A percentile compares a stretch with the other conserved stretches of the same genome.
Evolutionary conservation across 2,113 vertebrate genomes (phyloP).

Genomic region (Tenebrosternarchus preto): DNA sequence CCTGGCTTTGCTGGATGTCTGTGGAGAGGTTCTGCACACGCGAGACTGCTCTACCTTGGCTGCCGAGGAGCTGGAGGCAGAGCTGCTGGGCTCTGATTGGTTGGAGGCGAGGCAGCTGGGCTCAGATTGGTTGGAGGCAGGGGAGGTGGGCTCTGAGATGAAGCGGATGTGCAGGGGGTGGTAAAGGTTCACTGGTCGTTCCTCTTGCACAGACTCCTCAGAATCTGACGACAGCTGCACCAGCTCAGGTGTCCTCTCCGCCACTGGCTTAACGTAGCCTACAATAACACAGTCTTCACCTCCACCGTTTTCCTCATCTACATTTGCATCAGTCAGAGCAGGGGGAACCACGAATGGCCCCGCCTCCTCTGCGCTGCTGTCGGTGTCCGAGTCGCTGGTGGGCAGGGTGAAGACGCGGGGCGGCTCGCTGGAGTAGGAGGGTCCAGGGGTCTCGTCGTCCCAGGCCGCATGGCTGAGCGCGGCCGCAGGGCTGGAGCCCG

Average conservation of each 20-base stretch:
- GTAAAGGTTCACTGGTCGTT: slow-evolving; percentile 65
- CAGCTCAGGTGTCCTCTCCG: slow-evolving; percentile 91
- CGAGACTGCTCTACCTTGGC: not conserved
- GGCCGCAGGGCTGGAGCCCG: slow-evolving; percentile 65
- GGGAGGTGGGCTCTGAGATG: slow-evolving; percentile 66
- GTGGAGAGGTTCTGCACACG: slow-evolving; percentile 29
- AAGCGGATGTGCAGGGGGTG: slow-evolving; percentile 75
- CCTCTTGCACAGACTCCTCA: slow-evolving; percentile 76
- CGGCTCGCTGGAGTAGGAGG: slow-evolving; percentile 83
- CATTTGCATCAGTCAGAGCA: slow-evolving; percentile 34
- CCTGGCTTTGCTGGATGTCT: not conserved
- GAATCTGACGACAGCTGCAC: slow-evolving; percentile 91
- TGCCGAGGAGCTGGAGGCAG: no score
- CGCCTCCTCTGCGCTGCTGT: slow-evolving; percentile 80
- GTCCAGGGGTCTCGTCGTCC: slow-evolving; percentile 94
- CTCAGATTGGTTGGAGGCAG: slow-evolving; percentile 64
- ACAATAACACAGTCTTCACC: slow-evolving; percentile 90
- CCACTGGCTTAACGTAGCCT: slow-evolving; percentile 85
- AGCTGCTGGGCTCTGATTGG: slow-evolving; percentile 44
- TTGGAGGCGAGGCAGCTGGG: slow-evolving; percentile 31
- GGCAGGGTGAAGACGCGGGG: slow-evolving; percentile 62
- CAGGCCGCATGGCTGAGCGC: slow-evolving; percentile 78
- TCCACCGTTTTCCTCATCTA: slow-evolving; percentile 65
- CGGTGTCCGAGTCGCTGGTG: slow-evolving; percentile 77
- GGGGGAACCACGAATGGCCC: slow-evolving; percentile 34